Conservation (phyloP, 1,140 invertebrate genomes). For the Neelides sp. region DNA sequence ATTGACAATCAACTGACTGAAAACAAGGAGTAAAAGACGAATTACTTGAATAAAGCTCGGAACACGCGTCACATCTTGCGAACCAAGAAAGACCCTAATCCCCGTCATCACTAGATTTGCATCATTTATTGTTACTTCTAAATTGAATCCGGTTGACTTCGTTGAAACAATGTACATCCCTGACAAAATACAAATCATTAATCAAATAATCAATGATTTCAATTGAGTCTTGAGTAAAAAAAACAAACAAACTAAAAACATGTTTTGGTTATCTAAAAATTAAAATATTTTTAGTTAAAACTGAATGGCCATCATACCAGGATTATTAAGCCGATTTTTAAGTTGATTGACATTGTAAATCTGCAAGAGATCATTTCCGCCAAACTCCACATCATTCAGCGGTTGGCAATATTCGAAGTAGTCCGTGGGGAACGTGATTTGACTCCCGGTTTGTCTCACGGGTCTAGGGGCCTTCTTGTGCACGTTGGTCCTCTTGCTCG, state of each 20-base stretch:
- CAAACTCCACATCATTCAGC: constrained; percentile 86
- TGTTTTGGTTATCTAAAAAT: too few relatives aligned
- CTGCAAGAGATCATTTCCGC: constrained; percentile 87
- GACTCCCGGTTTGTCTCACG: constrained; percentile 33
- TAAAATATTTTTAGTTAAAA: too few relatives aligned
- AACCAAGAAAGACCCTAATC: constrained; percentile 64
- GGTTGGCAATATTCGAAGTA: constrained; percentile 90
- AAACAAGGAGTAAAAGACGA: not conserved
- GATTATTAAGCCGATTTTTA: constrained; percentile 81
- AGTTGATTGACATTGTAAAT: constrained; percentile 90
- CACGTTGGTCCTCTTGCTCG: not conserved
- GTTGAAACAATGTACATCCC: constrained; percentile 81
- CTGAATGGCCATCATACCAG: constrained; percentile 37
- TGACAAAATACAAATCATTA: constrained; percentile 1
- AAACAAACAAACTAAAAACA: too few relatives aligned
- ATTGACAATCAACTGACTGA: not conserved
- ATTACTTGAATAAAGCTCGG: constrained; percentile 69
- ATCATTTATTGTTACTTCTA: constrained; percentile 82
- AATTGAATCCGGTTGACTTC: constrained; percentile 70
- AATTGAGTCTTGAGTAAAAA: constrained; percentile 14
- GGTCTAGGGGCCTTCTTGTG: constrained; percentile 6
- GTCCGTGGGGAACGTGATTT: constrained; percentile 72
- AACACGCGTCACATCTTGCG: constrained; percentile 67
- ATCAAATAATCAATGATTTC: not conserved
- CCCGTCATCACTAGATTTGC: constrained; percentile 72